Percentiles rank a stretch among this genome's conserved stretches.
Evolutionary conservation across 2,797 vertebrate genomes (phyloP).

Genomic region (Tenualosa thibaudeaui): DNA sequence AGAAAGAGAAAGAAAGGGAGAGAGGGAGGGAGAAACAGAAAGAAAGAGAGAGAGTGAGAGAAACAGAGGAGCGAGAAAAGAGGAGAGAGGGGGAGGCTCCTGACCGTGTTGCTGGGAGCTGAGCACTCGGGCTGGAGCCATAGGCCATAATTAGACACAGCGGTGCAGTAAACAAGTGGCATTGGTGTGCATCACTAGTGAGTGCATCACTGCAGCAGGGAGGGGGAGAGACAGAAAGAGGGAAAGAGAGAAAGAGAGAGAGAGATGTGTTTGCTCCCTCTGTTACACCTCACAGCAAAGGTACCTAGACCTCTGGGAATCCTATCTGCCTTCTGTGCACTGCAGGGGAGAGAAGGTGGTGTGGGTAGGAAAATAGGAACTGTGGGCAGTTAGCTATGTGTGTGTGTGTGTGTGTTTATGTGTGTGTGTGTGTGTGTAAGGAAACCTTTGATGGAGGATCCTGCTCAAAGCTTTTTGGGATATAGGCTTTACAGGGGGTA

Average conservation of each 20-base stretch:
- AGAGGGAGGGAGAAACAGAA: slow-evolving; percentile 17
- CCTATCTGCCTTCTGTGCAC: slow-evolving; percentile 1
- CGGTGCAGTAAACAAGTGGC: slow-evolving; percentile 45
- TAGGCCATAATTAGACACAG: slow-evolving; percentile 35
- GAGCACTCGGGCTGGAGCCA: slow-evolving; percentile 7
- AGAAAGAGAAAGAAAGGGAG: background rate
- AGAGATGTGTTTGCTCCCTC: background rate
- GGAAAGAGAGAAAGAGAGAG: background rate
- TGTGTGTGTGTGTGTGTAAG: slow-evolving; percentile 12
- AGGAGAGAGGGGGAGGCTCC: background rate
- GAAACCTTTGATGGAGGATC: slow-evolving; percentile 2
- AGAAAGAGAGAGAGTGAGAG: slow-evolving; percentile 38
- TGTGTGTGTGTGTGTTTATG: slow-evolving; percentile 16
- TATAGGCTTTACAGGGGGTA: background rate
- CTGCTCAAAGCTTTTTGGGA: background rate
- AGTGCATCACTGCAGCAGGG: too few relatives aligned
- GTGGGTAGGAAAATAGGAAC: background rate
- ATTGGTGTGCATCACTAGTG: slow-evolving; percentile 45
- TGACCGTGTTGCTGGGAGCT: slow-evolving; percentile 9
- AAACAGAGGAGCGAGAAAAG: slow-evolving; percentile 41
- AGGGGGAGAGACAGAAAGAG: background rate
- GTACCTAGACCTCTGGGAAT: slow-evolving; percentile 14
- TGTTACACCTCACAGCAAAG: background rate
- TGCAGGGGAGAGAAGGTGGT: background rate
- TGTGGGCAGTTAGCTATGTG: background rate